A percentile compares a stretch with the other conserved stretches of the same genome.
These are phyloP conservation scores for Platycheirus albimanus DNA, from an alignment of 2,888 invertebrate species.

Conservation along the genomic window DNA sequence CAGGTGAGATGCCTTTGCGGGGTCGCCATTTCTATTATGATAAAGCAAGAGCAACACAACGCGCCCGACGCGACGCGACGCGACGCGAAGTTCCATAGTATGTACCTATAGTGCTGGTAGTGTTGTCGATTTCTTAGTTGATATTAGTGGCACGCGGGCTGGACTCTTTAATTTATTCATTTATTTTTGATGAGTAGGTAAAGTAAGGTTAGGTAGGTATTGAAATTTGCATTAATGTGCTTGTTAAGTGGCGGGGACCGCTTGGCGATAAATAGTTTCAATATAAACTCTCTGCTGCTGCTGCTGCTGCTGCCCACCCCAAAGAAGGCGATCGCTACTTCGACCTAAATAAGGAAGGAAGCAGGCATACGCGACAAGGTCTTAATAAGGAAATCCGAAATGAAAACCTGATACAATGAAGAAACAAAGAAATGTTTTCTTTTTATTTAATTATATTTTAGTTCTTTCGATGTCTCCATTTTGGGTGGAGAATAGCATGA, in stretches of 20 bases:
- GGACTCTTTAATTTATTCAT: constrained; percentile 64
- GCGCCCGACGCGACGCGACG: too few relatives aligned
- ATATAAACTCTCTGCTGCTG: too few relatives aligned
- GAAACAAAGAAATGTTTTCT: constrained; percentile 58
- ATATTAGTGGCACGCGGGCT: constrained; percentile 57
- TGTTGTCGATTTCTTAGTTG: constrained; percentile 27
- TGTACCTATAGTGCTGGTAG: too few relatives aligned
- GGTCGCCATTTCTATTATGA: too few relatives aligned
- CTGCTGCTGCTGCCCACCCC: constrained; percentile 69
- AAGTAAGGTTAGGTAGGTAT: constrained; percentile 18
- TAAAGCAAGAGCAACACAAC: too few relatives aligned
- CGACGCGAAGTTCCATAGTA: too few relatives aligned
- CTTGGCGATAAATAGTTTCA: constrained; percentile 67
- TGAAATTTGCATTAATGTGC: constrained; percentile 58
- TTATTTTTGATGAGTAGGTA: constrained; percentile 56
- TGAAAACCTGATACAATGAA: constrained; percentile 56
- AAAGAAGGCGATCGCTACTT: constrained; percentile 70
- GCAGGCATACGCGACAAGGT: constrained; percentile 57
- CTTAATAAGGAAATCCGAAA: constrained; percentile 73
- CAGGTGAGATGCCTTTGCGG: constrained; percentile 30
- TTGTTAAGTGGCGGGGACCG: constrained; percentile 47
- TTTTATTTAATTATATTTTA: constrained; percentile 11
- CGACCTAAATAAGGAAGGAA: constrained; percentile 74
- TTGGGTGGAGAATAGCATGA: constrained; percentile 24
- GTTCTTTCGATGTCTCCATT: constrained; percentile 23